These are phyloP conservation scores for Dastarcus helophoroides DNA, from an alignment of 2,888 invertebrate genomes.

Conservation along the genomic window DNA sequence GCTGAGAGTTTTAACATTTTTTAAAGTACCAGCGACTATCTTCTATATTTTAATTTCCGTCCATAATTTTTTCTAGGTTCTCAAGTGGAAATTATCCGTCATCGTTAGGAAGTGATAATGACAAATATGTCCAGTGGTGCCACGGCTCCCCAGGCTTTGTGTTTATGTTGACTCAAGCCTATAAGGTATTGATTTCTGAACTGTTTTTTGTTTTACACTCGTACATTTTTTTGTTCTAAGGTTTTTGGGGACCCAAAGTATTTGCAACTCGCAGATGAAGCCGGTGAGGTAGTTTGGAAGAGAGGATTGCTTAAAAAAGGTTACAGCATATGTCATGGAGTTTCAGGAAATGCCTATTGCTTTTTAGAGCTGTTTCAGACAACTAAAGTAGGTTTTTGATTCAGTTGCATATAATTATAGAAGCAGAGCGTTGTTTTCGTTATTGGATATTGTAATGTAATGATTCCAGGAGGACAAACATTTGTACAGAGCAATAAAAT, in stretches of 20 bases:
- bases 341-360: constrained; percentile 76
- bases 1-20: no score
- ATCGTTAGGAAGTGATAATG: constrained; percentile 55
- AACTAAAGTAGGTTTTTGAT: constrained; percentile 50
- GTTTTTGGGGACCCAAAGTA: constrained; percentile 38
- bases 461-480: constrained; percentile 53
- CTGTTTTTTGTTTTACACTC: constrained; percentile 4
- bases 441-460: no score
- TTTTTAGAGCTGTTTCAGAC: constrained; percentile 66
- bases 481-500: constrained; percentile 65
- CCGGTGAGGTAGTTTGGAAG: constrained; percentile 70
- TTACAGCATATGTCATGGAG: constrained; percentile 81
- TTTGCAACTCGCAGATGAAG: constrained; percentile 53
- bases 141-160: constrained; percentile 87
- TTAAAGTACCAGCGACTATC: no score
- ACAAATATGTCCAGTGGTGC: constrained; percentile 84
- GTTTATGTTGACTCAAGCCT: constrained; percentile 54
- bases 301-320: constrained; percentile 73
- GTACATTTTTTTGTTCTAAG: constrained; percentile 3
- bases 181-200: constrained; percentile 43
- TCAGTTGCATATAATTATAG: no score
- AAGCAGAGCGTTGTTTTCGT: constrained; percentile 3
- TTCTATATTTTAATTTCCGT: no score
- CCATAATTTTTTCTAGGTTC: constrained; percentile 33
- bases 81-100: constrained; percentile 66